Conservation (phyloP, 2,113 vertebrate species). For the Cavia aperea region DNA sequence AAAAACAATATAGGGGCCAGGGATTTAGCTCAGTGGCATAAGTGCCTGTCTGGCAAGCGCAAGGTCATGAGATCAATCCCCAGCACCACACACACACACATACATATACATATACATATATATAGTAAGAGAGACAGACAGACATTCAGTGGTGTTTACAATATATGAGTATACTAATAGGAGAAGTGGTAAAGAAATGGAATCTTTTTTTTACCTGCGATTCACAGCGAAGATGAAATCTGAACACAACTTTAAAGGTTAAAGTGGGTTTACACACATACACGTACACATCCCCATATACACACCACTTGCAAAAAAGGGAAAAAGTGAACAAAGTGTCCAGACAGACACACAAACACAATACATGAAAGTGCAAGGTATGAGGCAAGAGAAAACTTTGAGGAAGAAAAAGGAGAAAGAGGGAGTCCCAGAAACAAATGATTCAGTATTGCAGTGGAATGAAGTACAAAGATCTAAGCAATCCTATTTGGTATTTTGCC, state of each 20-base stretch:
- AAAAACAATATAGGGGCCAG: background rate
- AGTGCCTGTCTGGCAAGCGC: too few species aligned
- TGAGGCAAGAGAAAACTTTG: background rate
- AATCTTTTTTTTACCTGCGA: background rate
- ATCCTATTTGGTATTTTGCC: background rate
- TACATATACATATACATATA: too few species aligned
- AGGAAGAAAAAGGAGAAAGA: background rate
- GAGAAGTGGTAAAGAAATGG: background rate
- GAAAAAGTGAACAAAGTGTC: background rate
- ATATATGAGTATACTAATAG: background rate
- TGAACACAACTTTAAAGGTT: conserved; percentile 26
- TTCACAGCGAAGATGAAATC: background rate
- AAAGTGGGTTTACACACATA: background rate
- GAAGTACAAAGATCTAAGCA: background rate
- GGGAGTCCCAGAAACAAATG: conserved; percentile 7
- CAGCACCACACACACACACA: too few species aligned
- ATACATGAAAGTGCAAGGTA: background rate
- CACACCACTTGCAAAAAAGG: background rate
- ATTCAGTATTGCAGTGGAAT: background rate
- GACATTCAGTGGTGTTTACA: background rate
- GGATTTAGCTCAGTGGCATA: too few species aligned
- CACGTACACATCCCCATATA: background rate
- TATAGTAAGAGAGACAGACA: too few species aligned
- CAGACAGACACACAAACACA: background rate
- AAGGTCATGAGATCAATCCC: too few species aligned